Evolutionary conservation across 2,888 invertebrate genomes (phyloP).

Genomic region (Dorcus parallelipipedus): DNA sequence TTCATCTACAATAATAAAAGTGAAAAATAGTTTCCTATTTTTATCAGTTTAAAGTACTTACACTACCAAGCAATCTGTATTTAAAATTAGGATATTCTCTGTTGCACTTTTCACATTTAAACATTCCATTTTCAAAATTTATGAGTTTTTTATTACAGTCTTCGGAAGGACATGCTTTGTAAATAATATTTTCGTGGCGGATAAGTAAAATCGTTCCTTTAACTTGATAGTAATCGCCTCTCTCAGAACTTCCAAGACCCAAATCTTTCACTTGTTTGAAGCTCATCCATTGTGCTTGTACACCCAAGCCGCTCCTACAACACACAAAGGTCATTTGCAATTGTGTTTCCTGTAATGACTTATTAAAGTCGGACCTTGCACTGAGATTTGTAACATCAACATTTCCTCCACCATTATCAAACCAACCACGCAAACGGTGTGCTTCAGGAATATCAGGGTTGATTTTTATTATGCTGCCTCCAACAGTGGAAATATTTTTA

Average conservation of each 20-base stretch:
- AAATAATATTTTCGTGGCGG: slow-evolving; percentile 79
- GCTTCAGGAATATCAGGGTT: slow-evolving; percentile 91
- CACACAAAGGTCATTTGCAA: background rate
- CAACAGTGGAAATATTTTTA: slow-evolving; percentile 57
- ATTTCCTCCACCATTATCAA: slow-evolving; percentile 69
- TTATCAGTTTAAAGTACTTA: slow-evolving; percentile 51
- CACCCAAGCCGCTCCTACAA: slow-evolving; percentile 23
- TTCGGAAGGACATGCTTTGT: slow-evolving; percentile 86
- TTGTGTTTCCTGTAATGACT: background rate
- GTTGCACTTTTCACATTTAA: slow-evolving; percentile 93
- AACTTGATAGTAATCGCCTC: slow-evolving; percentile 76
- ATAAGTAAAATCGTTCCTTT: slow-evolving; percentile 77
- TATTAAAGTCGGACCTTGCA: slow-evolving; percentile 48
- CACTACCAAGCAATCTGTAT: slow-evolving; percentile 76
- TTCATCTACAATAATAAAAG: slow-evolving; percentile 60
- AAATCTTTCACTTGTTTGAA: slow-evolving; percentile 71
- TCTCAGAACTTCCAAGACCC: slow-evolving; percentile 70
- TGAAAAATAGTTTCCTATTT: background rate
- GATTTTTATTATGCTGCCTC: slow-evolving; percentile 59
- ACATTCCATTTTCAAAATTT: slow-evolving; percentile 83
- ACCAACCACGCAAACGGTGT: slow-evolving; percentile 88
- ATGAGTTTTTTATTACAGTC: slow-evolving; percentile 94
- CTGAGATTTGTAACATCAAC: slow-evolving; percentile 65
- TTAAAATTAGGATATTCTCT: slow-evolving; percentile 80
- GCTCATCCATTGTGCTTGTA: slow-evolving; percentile 64